Conservation (phyloP, 1,140 invertebrate species). For the Ooceraea biroi region DNA sequence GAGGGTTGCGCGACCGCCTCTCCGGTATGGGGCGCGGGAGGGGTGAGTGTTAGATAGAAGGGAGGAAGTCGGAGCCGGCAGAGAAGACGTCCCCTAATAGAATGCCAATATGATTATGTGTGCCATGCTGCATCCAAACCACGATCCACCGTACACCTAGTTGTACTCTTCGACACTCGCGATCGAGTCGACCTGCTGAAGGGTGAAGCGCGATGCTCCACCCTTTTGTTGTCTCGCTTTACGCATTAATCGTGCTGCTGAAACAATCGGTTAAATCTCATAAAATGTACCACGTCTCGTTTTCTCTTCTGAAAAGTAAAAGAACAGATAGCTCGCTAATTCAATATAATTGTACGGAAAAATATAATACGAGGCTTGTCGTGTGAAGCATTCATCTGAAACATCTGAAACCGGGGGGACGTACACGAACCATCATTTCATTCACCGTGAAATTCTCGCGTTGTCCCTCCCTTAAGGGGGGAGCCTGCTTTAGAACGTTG, state of each 20-base stretch:
- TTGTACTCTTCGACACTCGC: constrained; percentile 64
- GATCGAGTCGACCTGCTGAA: constrained; percentile 53
- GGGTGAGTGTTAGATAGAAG: constrained; percentile 70
- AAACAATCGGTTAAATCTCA: background rate
- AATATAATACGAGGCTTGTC: too few relatives aligned
- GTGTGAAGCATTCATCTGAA: too few relatives aligned
- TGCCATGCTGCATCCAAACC: constrained; percentile 80
- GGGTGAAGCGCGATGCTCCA: background rate
- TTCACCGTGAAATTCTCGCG: too few relatives aligned
- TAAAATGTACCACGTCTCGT: too few relatives aligned
- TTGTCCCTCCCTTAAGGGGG: too few relatives aligned
- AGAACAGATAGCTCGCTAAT: too few relatives aligned
- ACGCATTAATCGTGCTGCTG: background rate
- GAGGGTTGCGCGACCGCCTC: constrained; percentile 69
- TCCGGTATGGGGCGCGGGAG: constrained; percentile 49
- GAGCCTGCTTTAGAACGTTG: too few relatives aligned
- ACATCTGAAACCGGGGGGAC: too few relatives aligned
- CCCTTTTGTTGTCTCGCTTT: background rate
- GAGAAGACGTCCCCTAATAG: constrained; percentile 82
- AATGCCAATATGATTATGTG: constrained; percentile 84
- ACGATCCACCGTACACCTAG: constrained; percentile 72
- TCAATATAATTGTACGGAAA: too few relatives aligned
- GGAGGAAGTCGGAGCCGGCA: constrained; percentile 75
- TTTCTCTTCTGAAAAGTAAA: too few relatives aligned
- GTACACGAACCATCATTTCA: too few relatives aligned